Base-by-base conservation (phyloP, 1,140 invertebrate genomes). In the Brachionus angularis region DNA sequence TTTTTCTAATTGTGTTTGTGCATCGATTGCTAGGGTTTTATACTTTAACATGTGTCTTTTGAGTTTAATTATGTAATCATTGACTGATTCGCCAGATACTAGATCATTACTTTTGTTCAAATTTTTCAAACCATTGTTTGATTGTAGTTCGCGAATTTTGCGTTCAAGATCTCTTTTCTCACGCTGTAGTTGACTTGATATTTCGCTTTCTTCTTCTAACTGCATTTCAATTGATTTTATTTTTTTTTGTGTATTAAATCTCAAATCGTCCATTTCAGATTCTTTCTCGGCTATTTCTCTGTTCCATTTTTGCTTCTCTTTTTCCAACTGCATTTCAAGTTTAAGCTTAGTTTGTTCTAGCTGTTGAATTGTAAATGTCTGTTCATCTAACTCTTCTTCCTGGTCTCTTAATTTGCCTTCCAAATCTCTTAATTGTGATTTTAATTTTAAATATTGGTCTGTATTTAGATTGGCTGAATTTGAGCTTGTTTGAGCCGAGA, bases 381-480 rank as follows among this genome's bases (percentile, higher is more conserved):
- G 84, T 76, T 96, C 92, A 78, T 96, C 93, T 25, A 96, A 81
- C 77, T 96, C 93, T 79, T 96, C 93, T 76, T 96, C 92, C 83
- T 94, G 91, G 76, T 96, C 92, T 76, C 91, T 88, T 3, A 88
- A 79, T 72, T 90, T 88, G 33, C 88, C 85, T 76, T 95, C 91
- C n/a, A 92, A 83, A 53, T 95, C 91, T 76, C 90, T 87, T 76
- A 92, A 91, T 0, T 86, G 85, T 75, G 90, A 87, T 71, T 91
- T 87, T 72, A 95, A 80, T 25, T 72, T 58, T 69, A 79, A 72
- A 21, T 75, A 52, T 36, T 52, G 62, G 25, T 52, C 62, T 7
- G 49, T 12, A 12, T 42, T n/a, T 12, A 42, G n/a, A 14, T 42
- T n/a, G 39, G 12, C n/a, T n/a, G 12, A 12, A 12, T 12, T 14